Evolutionary conservation across 2,797 vertebrate species (phyloP).

Genomic region (Phataginus tricuspis): DNA sequence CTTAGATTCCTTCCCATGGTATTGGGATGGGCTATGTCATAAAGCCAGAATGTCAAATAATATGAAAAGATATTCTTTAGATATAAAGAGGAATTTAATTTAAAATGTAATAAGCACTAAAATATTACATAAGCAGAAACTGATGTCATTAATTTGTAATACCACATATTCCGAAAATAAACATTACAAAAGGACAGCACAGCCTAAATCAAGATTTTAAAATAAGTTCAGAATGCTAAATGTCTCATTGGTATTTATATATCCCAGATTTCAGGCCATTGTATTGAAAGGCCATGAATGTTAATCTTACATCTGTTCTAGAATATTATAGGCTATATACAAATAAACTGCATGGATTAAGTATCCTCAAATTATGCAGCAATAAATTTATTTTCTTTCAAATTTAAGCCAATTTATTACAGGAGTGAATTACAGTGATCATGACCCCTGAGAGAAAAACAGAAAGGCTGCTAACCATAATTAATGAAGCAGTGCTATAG

Average conservation of each 20-base stretch:
- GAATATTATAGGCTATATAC: not conserved
- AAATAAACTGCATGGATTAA: not conserved
- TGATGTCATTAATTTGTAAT: not conserved
- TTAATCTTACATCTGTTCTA: not conserved
- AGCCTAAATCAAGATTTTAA: not conserved
- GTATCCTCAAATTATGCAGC: not conserved
- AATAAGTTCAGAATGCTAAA: not conserved
- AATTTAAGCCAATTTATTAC: not conserved
- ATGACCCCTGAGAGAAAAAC: not conserved
- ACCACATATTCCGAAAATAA: not conserved
- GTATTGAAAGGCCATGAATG: not conserved
- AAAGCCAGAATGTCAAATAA: not conserved
- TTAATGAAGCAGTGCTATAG: not conserved
- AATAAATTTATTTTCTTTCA: not conserved
- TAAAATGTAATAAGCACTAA: conserved; percentile 4
- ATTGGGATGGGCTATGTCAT: not conserved
- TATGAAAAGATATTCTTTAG: not conserved
- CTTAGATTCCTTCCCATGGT: not conserved
- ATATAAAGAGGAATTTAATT: not conserved
- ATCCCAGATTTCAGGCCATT: not conserved
- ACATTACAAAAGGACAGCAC: not conserved
- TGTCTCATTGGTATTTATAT: not conserved
- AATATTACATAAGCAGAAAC: not conserved
- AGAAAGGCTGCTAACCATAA: not conserved
- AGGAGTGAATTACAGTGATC: not conserved